Base-by-base conservation (phyloP, 2,113 vertebrate species). In the Megatriorchis doriae region DNA sequence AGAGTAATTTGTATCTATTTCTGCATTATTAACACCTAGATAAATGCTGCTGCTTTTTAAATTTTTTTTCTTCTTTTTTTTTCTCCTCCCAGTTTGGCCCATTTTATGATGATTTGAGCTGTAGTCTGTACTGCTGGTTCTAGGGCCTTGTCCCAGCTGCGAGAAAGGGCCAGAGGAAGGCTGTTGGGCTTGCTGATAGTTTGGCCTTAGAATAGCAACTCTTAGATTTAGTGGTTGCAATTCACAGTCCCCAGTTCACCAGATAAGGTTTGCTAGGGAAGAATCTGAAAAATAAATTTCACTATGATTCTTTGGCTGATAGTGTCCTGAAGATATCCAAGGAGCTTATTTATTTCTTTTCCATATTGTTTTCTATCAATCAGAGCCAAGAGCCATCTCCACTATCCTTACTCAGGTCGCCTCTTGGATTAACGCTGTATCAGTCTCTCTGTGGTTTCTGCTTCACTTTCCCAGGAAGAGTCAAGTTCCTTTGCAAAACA, bases 371-470 rank as follows among this genome's bases (percentile, higher is more conserved):
- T 89, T n/a, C 32, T 65, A 0, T 40, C 31, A 16, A 0, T 40
- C 31, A 19, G 55, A 80, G 21, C n/a, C 19, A 42, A 86, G 61
- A 90, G 26, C 38, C 27, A 67, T 21, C 45, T 86, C 31, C 4
- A 1, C 34, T 58, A 0, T 52, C 5, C 25, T 23, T n/a, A 47
- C 31, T 63, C 40, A 18, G 3, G 16, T 47, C 4, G 5, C 38
- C 13, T 53, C 47, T 40, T 72, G 32, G 20, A 38, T 74, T 67
- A 61, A 48, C 0, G 1, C 34, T 45, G 3, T 7, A 7, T 43
- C 47, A 18, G 14, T 29, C 19, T 52, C 29, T 22, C n/a, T 56
- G 11, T 19, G n/a, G 19, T 52, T 88, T 88, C 66, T 66, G 23
- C 58, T 59, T 63, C 88, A 34, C 23, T 85, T 88, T 59, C 65